Base-by-base conservation (phyloP, 2,113 vertebrate genomes). In the Ctenodactylus gundi region DNA sequence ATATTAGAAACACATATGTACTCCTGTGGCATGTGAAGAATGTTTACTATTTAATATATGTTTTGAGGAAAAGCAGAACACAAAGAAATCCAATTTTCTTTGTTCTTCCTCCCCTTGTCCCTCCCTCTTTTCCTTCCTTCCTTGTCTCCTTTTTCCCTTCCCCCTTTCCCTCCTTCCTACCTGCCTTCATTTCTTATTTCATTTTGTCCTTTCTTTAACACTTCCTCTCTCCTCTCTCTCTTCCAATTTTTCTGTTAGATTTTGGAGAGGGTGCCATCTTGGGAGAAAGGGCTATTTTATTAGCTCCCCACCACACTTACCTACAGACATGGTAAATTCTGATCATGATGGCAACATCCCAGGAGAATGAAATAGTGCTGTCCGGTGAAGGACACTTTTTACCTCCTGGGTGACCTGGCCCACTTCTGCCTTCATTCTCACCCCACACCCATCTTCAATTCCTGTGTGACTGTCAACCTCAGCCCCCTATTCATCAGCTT, bases 121-220 rank as follows among this genome's bases (percentile, higher is more conserved):
- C 18, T 60, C 25, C 17, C 21, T 20, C 4, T 7, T 18, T 46
- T 20, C 3, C 11, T 53, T 20, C 23, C 21, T 60, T 2, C 17
- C 21, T 53, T n/a, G 3, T 21, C 25, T 65, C 68, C 23, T 9
- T 12, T n/a, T 13, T 6, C 14, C 4, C 4, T 25, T 17, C 10
- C 7, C 8, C 13, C 51, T 8, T 18, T 11, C 17, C 4, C 4
- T 36, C 1, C 8, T 4, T 4, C 17, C 20, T 29, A 23, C 17
- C 12, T 29, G 11, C 7, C 13, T 80, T 4, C 6, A 5, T 23
- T 0, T 13, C 6, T 20, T 2, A 34, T 6, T 18, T 17, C 31
- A 21, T 27, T 36, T 58, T 29, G 60, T 39, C 64, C 2, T 25
- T 18, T 12, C 1, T 44, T 41, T 64, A 53, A 53, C 51, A 10